Evolutionary conservation across 2,113 vertebrate species (phyloP), one percentile per base, ranked within the genome.

Genomic region (Sula dactylatra): DNA sequence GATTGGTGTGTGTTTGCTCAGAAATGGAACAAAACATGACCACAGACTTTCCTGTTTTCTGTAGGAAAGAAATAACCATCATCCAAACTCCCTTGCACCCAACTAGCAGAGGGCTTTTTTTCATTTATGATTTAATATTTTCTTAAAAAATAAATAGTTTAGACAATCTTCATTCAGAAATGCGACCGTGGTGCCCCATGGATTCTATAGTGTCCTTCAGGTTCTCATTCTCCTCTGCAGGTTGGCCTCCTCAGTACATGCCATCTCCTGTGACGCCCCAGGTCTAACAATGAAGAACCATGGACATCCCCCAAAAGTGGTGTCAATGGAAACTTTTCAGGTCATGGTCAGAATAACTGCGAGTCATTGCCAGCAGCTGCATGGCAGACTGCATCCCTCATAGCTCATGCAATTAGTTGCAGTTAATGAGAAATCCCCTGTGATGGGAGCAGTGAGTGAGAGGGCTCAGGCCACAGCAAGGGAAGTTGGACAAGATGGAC

Each of bases 211-310:
- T 40, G 25, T 50, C 36, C 55, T 91, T 74, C 50, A 24, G 42
- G 32, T 55, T 84, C 73, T 42, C 47, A 7, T 66, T 81, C 26
- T 50, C 34, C 44, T 31, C 73, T 67, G 50, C 55, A 87, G 55
- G 24, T 12, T 45, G 58, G 14, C 5, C 10, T 91, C 20, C 45
- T 64, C 44, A 29, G 32, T 20, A 78, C 81, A 31, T 49, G 67
- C 16, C 26, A 34, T 8, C 15, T 40, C 27, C 69, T 73, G 42
- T n/a, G 42, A 21, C 29, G 50, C 10, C 45, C 22, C 42, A 26
- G 26, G 8, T 58, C 34, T 45, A 25, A 36, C 0, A 0, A 10
- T 22, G 61, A 49, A 17, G 20, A 50, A 36, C 1, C 1, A 31
- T 3, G 26, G 49, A 21, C 21, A 34, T 52, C 14, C 27, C 27